Conservation (phyloP, 2,797 vertebrate species). For the Sandelia bainsii region DNA sequence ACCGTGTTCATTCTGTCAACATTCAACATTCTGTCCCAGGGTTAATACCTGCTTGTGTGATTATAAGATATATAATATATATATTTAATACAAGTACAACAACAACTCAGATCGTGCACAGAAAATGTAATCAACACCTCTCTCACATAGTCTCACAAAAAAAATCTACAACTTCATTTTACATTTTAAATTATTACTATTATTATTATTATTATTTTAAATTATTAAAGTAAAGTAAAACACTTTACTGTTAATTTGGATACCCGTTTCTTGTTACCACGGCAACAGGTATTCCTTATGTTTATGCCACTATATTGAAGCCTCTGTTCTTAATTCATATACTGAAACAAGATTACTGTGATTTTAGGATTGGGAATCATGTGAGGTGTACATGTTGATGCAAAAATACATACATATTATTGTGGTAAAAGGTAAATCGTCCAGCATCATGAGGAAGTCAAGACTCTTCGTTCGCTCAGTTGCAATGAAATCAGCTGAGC, state of each 20-base stretch:
- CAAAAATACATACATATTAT: not conserved
- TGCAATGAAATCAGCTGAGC: slow-evolving; percentile 34
- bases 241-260: not conserved
- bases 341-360: not conserved
- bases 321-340: slow-evolving; percentile 8
- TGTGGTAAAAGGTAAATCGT: slow-evolving; percentile 36
- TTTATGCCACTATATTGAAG: not conserved
- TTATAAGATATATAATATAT: not conserved
- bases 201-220: too few relatives aligned
- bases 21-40: too few relatives aligned
- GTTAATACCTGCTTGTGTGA: not conserved
- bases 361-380: not conserved
- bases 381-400: not conserved
- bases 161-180: not conserved
- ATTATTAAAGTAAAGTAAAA: too few relatives aligned
- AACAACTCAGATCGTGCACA: not conserved
- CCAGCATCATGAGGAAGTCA: slow-evolving; percentile 36
- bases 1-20: not conserved
- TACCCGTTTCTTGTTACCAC: slow-evolving; percentile 30
- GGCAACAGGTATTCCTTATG: slow-evolving; percentile 30
- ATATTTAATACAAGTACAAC: not conserved
- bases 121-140: not conserved
- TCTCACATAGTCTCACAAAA: not conserved
- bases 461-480: slow-evolving; percentile 14
- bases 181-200: slow-evolving; percentile 8